Evolutionary conservation across 2,113 vertebrate species (phyloP).

Genomic region (Protomyctophum bolini): DNA sequence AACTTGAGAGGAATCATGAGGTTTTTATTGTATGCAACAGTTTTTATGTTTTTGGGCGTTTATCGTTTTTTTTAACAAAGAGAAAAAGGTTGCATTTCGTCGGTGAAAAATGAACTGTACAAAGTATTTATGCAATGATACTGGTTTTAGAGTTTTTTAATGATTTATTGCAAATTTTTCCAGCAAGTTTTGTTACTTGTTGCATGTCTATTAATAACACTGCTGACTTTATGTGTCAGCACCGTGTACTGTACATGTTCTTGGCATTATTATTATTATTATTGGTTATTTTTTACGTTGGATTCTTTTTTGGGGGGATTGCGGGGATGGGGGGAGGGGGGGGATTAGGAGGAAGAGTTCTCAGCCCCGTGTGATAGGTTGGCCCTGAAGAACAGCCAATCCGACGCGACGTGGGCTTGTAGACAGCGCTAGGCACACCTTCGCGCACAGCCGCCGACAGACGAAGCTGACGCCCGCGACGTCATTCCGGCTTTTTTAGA

Average conservation of each 20-base stretch:
- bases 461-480: too few species aligned
- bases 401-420: too few species aligned
- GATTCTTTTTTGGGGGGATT: conserved; percentile 13
- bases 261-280: conserved; percentile 72
- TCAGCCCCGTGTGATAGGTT: conserved; percentile 83
- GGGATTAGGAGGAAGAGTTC: conserved; percentile 60
- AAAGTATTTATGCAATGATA: conserved; percentile 99
- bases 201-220: conserved; percentile 99
- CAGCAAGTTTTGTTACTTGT: conserved; percentile 99
- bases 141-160: conserved; percentile 90
- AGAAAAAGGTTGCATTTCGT: conserved; percentile 82
- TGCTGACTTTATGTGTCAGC: conserved; percentile 99
- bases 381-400: conserved; percentile 30
- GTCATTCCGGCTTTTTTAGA: too few species aligned
- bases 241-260: conserved; percentile 89
- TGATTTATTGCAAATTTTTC: conserved; percentile 82
- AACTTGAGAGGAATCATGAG: conserved; percentile 64
- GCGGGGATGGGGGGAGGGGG: too few species aligned
- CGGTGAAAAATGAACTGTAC: conserved; percentile 89
- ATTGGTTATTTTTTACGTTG: conserved; percentile 17
- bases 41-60: conserved; percentile 81
- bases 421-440: too few species aligned
- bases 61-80: conserved; percentile 85
- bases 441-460: too few species aligned
- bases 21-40: conserved; percentile 73